Base-by-base conservation (phyloP, 2,888 invertebrate species). In the Timandra comae region DNA sequence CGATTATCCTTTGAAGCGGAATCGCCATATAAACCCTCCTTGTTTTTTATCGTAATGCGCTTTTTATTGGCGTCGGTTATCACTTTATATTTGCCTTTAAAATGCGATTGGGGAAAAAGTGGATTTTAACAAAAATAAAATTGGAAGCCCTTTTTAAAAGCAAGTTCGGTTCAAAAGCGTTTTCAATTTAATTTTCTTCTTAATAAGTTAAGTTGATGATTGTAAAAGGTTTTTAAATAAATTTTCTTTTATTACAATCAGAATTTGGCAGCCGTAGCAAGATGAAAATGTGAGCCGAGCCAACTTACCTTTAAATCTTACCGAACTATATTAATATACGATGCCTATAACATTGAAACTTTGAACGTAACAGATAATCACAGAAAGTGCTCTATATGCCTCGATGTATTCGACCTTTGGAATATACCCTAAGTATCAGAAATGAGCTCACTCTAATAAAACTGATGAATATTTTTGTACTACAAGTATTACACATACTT, bases 1-100 rank as follows among this genome's bases (percentile, higher is more conserved):
- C 72, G 71, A 81, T 78, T 77, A 77, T 74, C 70, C 70, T 67
- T 70, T 65, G 60, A 63, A 61, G 55, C 58, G 60, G 56, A 60
- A 52, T 54, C 60, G 40, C 53, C 51, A 49, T 57, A 52, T 44
- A 54, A 55, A 64, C 62, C 58, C 50, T 58, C 57, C 68, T 69
- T 63, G 55, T 68, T 64, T 65, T 57, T 55, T 57, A 49, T 42
- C 33, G 43, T 43, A 42, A 49, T 55, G 52, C 49, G 49, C 48
- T 49, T 49, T 44, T 46, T 43, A 49, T 42, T 36, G 38, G 23
- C 22, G 16, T 26, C 13, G 23, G 37, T 43, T 41, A 47, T 41
- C 43, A 45, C 47, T 41, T 34, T 34, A 45, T 48, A 43, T 35
- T 27, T n/a, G 21, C 29, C 29, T 9, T 16, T 16, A 5, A 16